A percentile compares a stretch with the other conserved stretches of the same genome.
phyloP scores from a whole-genome alignment of 2,888 invertebrate species.

The Apotomis turbidana region DNA sequence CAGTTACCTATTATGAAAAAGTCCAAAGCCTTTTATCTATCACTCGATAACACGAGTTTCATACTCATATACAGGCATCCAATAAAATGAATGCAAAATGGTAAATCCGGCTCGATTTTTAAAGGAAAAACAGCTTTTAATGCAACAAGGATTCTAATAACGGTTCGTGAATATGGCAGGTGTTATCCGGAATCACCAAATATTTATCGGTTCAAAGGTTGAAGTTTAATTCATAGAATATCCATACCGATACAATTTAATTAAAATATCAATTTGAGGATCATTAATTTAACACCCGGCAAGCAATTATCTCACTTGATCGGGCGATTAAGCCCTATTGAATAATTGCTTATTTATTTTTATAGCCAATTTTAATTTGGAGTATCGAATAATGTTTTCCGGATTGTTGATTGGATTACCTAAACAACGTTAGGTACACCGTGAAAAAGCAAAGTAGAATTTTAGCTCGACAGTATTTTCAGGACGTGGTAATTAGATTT shows the following conservation, averaged over 20 bases:
- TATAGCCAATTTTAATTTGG: constrained; percentile 12
- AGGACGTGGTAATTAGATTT: too few relatives aligned
- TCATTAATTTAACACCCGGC: constrained; percentile 60
- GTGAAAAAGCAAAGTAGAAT: neutral
- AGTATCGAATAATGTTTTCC: neutral
- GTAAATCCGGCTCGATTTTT: too few relatives aligned
- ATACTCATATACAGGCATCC: too few relatives aligned
- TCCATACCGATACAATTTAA: neutral
- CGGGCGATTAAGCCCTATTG: constrained; percentile 51
- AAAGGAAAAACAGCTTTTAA: too few relatives aligned
- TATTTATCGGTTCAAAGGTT: neutral
- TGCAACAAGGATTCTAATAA: too few relatives aligned
- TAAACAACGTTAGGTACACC: neutral
- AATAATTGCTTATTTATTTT: constrained; percentile 44
- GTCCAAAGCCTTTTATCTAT: too few relatives aligned
- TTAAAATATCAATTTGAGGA: constrained; percentile 44
- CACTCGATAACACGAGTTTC: too few relatives aligned
- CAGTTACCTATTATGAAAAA: too few relatives aligned
- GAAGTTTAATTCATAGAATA: neutral
- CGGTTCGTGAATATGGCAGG: too few relatives aligned
- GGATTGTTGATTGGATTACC: neutral
- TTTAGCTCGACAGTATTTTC: too few relatives aligned
- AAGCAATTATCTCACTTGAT: constrained; percentile 60
- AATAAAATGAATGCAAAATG: too few relatives aligned
- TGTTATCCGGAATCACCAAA: too few relatives aligned